phyloP scores from a whole-genome alignment of 1,140 invertebrate species.

The Drosophila nigrodunni region DNA sequence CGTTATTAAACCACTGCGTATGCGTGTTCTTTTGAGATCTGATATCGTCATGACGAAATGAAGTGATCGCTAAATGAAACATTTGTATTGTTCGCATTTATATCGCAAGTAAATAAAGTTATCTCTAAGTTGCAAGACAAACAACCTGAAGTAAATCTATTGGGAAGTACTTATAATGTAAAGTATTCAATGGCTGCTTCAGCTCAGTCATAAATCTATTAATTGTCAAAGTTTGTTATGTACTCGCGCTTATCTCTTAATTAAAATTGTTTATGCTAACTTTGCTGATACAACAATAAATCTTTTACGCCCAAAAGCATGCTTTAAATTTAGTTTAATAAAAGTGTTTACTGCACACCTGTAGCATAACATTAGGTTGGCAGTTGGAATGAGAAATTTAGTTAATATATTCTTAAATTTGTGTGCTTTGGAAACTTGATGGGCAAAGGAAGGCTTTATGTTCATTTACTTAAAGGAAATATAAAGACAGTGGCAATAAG shows the following conservation, averaged over 20 bases:
- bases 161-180: neutral
- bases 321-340: neutral
- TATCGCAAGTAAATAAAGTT: conserved; percentile 12
- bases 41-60: neutral
- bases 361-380: no score
- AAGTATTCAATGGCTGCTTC: neutral
- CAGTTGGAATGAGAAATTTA: no score
- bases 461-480: no score
- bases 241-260: no score
- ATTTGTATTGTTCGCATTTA: conserved; percentile 7
- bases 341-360: no score
- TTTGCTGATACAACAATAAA: neutral
- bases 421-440: no score
- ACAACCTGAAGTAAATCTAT: neutral
- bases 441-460: no score
- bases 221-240: no score
- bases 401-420: no score
- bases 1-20: conserved; percentile 43
- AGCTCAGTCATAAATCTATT: no score
- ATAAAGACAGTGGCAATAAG: no score
- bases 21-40: neutral
- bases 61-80: conserved; percentile 6
- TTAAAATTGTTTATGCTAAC: neutral
- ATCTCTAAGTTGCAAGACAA: conserved; percentile 10
- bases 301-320: conserved; percentile 1